These are phyloP conservation scores for Drosophila watanabei DNA, from an alignment of 1,140 invertebrate species.

Conservation along the genomic window DNA sequence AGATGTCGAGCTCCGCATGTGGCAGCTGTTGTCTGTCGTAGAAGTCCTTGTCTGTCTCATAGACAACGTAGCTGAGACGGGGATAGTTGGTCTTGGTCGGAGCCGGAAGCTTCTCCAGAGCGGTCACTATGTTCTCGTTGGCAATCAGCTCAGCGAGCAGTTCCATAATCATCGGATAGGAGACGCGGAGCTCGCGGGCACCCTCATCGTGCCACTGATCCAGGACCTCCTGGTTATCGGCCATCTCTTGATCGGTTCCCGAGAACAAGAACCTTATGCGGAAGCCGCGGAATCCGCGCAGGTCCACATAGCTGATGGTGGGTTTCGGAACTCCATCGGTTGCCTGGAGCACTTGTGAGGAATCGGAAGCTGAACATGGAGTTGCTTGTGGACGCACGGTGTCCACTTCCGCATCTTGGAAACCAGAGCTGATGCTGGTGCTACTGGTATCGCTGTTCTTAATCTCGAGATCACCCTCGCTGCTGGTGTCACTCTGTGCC, in stretches of 20 bases:
- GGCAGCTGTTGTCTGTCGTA: slow-evolving; percentile 11
- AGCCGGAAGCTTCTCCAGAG: slow-evolving; percentile 12
- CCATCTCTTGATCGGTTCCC: slow-evolving; percentile 30
- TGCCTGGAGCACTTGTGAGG: background rate
- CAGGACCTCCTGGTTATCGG: slow-evolving; percentile 13
- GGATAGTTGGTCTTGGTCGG: background rate
- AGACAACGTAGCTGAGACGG: slow-evolving; percentile 51
- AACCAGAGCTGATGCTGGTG: background rate
- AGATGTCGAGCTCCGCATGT: background rate
- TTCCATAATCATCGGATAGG: slow-evolving; percentile 52
- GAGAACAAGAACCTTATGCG: slow-evolving; percentile 41
- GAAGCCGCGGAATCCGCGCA: slow-evolving; percentile 34
- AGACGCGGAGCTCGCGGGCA: slow-evolving; percentile 28
- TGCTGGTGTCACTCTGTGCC: slow-evolving; percentile 15
- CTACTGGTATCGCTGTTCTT: slow-evolving; percentile 1
- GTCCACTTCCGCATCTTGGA: background rate
- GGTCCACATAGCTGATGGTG: slow-evolving; percentile 5
- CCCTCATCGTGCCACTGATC: slow-evolving; percentile 1
- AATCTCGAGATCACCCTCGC: background rate
- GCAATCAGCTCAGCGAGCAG: slow-evolving; percentile 32
- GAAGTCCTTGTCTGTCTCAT: slow-evolving; percentile 23
- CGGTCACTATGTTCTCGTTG: slow-evolving; percentile 37
- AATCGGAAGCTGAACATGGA: background rate
- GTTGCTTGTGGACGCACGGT: background rate
- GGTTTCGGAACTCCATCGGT: background rate